Evolutionary conservation across 1,140 invertebrate species (phyloP), one percentile per base, ranked within the genome.

Genomic region (Pseudomyrmex gracilis): DNA sequence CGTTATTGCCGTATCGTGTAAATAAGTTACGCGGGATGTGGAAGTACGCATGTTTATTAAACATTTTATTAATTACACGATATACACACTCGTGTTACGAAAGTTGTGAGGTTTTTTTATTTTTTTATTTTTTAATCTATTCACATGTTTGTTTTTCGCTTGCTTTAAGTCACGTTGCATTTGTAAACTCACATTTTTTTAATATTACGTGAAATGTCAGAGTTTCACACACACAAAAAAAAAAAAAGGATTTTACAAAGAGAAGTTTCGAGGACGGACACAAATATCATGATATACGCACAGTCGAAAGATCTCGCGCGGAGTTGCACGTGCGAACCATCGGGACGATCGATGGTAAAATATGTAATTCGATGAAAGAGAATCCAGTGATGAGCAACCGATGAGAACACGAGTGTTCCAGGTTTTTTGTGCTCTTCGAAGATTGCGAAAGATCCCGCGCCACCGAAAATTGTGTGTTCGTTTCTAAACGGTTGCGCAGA

Each of bases 391-490:
- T 53, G n/a, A 22, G 13, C 20, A 68, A 15, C 20, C 9, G 13
- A 24, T n/a, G n/a, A 34, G 49, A 43, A 2, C 10, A n/a, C 8
- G 20, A 20, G 20, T 34, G 66, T 47, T 2, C 1, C 66, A 12
- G 20, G 34, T 34, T 71, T 71, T 71, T 70, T 24, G 15, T 80
- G 7, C 15, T 58, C 9, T 57, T 24, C 34, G 66, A 12, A 22
- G 60, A 58, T 80, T 34, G 12, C 43, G 34, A 49, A 71, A 45
- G n/a, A 55, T 67, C 49, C 5, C 9, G 43, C 51, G 20, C 53
- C 34, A 34, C 43, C 43, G 53, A 57, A 71, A 45, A 80, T 67
- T 34, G 67, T 67, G 51, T 58, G 76, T 53, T 34, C 53, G 53
- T 43, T 43, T n/a, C 43, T n/a, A 71, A 34, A 70, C 66, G 20